Evolutionary conservation across 2,888 invertebrate species (phyloP), one percentile per base, ranked within the genome.

Genomic region (Hipparchia semele): DNA sequence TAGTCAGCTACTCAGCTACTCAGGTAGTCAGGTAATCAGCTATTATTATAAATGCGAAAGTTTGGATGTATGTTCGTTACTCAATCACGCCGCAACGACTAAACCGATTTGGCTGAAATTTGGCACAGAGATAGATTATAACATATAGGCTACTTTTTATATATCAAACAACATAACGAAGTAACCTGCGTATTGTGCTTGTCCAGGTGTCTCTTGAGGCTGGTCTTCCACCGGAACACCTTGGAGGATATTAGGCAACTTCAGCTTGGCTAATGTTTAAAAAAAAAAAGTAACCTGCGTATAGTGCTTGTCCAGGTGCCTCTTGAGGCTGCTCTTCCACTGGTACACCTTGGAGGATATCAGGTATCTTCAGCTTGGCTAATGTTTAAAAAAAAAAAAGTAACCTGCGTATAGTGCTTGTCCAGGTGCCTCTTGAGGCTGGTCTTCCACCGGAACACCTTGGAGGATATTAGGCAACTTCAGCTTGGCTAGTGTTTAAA

Each of bases 151-250:
- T 23, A 46, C 46, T 6, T 6, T 4, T 46, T 46, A 6, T 46
- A 46, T 46, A 46, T 23, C 46, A 6, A 6, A 4, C 46, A 4
- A 46, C 5, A 46, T 46, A 46, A 4, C 67, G 10, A 2, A 72
- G 7, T 45, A 6, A 12, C 46, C 46, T 13, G 7, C 54, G 8
- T 70, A 75, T 45, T 84, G 39, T 91, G 91, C 33, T 84, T 86
- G 60, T 89, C 90, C 23, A 87, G 61, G 73, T 94, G 93, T 2
- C 93, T 70, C 64, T 87, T 89, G 0, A 93, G 79, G 56, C 94
- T 93, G 4, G 90, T 91, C 76, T 89, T 88, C 93, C 93, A 94
- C 2, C 90, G 73, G 74, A 94, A 92, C 51, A 89, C 87, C 56
- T 93, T 92, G 23, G 23, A 23, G 23, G 23, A 23, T 23, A 23